A percentile compares a stretch with the other conserved stretches of the same genome.
Conservation (phyloP, 1,140 invertebrate genomes). For the Tribolium madens region DNA sequence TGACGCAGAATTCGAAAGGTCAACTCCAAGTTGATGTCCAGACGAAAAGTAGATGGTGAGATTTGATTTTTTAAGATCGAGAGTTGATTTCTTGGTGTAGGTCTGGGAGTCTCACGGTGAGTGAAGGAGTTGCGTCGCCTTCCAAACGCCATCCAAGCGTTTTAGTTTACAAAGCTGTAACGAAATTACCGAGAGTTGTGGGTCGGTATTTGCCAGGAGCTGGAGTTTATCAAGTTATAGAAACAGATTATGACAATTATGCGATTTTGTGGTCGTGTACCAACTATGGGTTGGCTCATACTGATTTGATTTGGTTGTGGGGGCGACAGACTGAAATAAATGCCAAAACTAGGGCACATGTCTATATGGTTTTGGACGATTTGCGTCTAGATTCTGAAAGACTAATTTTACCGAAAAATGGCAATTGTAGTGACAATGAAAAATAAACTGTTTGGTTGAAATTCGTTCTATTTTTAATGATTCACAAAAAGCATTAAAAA, state of each 20-base stretch:
- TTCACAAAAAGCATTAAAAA: background rate
- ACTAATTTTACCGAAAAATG: conserved; percentile 74
- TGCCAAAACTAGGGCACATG: conserved; percentile 69
- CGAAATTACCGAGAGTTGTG: conserved; percentile 73
- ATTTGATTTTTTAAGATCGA: background rate
- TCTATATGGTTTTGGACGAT: conserved; percentile 71
- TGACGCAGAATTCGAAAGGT: conserved; percentile 67
- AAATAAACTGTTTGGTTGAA: background rate
- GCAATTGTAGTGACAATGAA: conserved; percentile 69
- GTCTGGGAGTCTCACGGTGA: conserved; percentile 66
- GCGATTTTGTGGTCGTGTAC: conserved; percentile 80
- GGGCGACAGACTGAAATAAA: conserved; percentile 72
- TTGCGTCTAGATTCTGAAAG: conserved; percentile 73
- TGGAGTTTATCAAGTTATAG: conserved; percentile 76
- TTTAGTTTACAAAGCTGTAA: conserved; percentile 71
- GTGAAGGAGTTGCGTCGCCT: conserved; percentile 68
- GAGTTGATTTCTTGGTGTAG: conserved; percentile 62
- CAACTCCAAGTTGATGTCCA: conserved; percentile 71
- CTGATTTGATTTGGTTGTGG: conserved; percentile 76
- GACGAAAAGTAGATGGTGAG: conserved; percentile 74
- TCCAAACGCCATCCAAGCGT: conserved; percentile 67
- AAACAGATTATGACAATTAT: conserved; percentile 78
- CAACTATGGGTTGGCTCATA: conserved; percentile 71
- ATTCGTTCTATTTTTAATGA: background rate
- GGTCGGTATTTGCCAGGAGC: conserved; percentile 75